phyloP scores from a whole-genome alignment of 2,797 vertebrate genomes.

The Miichthys miiuy region DNA sequence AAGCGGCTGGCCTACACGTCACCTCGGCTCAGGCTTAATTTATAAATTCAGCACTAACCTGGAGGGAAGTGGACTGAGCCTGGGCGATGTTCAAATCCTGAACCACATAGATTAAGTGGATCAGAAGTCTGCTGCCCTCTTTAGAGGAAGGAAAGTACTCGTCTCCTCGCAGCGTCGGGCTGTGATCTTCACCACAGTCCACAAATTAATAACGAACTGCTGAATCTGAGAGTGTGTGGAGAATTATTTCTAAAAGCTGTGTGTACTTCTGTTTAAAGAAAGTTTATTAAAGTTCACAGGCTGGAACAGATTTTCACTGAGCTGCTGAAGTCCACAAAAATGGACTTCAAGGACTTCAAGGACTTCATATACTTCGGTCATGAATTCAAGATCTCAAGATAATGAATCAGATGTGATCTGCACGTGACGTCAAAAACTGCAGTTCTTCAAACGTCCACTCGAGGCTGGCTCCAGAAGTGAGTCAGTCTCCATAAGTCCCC shows the following conservation, averaged over 20 bases:
- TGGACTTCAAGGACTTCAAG: no score
- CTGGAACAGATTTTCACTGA: no score
- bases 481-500: no score
- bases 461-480: no score
- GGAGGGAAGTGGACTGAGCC: conserved; percentile 6
- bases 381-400: no score
- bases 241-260: neutral
- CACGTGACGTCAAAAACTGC: no score
- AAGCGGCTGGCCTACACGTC: conserved; percentile 53
- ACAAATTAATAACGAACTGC: neutral
- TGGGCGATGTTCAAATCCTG: conserved; percentile 30
- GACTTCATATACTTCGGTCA: no score
- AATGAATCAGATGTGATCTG: no score
- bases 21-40: conserved; percentile 46
- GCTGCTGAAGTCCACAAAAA: no score
- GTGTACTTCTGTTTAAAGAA: neutral
- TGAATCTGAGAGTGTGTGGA: no score
- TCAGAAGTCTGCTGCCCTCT: conserved; percentile 16
- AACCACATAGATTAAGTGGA: conserved; percentile 45
- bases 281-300: no score
- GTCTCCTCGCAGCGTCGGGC: neutral
- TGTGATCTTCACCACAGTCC: neutral
- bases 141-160: neutral
- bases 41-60: conserved; percentile 41
- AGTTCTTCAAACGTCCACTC: no score